Percentiles rank a stretch among this genome's conserved stretches.
Evolutionary conservation across 53 echinoderm and acorn worm species (phyloP).

Genomic region (Temnopleurus reevesii): DNA sequence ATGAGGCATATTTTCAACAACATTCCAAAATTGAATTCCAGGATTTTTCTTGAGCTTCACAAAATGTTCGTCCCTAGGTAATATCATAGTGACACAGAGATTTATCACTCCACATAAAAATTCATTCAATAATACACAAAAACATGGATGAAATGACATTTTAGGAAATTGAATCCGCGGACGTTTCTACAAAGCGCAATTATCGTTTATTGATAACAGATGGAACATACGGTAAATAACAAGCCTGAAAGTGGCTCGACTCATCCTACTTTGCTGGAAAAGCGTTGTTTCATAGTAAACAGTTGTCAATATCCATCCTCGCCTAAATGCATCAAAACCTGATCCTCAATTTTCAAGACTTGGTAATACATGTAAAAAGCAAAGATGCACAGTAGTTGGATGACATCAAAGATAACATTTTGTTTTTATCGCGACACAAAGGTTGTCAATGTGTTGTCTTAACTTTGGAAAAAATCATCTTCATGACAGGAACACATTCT

Average conservation of each 20-base stretch:
- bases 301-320: not conserved
- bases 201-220: conserved; percentile 17
- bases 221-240: not conserved
- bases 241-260: not conserved
- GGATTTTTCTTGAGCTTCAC: too few relatives aligned
- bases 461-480: too few relatives aligned
- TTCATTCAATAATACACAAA: not conserved
- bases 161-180: not conserved
- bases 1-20: too few relatives aligned
- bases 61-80: not conserved
- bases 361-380: not conserved
- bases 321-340: not conserved
- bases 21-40: too few relatives aligned
- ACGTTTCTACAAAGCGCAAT: not conserved
- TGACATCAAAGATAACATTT: too few relatives aligned
- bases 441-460: too few relatives aligned
- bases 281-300: not conserved
- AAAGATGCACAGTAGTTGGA: too few relatives aligned
- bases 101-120: not conserved
- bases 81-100: not conserved
- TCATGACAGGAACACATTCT: too few relatives aligned
- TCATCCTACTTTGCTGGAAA: not conserved
- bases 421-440: too few relatives aligned
- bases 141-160: not conserved
- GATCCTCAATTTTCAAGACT: not conserved